phyloP scores from a whole-genome alignment of 1,140 invertebrate genomes.

The Hypothenemus hampei region DNA sequence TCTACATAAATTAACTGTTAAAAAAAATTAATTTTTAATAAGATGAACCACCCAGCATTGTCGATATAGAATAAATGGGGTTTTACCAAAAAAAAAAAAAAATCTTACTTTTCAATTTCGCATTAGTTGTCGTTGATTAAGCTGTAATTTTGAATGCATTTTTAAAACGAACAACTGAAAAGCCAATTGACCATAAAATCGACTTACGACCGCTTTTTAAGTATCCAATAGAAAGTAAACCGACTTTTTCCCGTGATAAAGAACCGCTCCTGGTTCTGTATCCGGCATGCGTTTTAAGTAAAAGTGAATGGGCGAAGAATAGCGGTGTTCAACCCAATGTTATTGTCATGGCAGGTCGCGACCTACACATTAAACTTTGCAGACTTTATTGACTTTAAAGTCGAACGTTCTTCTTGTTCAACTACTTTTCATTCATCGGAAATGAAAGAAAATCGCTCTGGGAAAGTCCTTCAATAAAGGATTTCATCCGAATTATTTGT shows the following conservation, averaged over 20 bases:
- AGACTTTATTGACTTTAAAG: background rate
- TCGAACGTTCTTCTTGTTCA: too few relatives aligned
- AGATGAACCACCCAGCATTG: too few relatives aligned
- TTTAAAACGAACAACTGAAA: background rate
- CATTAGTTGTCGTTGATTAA: background rate
- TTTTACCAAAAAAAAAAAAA: background rate
- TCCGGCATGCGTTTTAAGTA: conserved; percentile 19
- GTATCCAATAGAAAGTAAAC: conserved; percentile 17
- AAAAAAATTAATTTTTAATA: background rate
- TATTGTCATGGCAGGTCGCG: conserved; percentile 12
- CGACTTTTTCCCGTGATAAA: conserved; percentile 14
- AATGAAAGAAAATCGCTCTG: too few relatives aligned
- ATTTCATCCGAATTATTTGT: too few relatives aligned
- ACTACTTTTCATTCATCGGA: too few relatives aligned
- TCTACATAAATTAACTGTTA: conserved; percentile 13
- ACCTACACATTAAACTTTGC: conserved; percentile 11
- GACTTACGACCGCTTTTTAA: conserved; percentile 6
- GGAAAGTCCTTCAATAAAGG: too few relatives aligned
- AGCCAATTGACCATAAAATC: conserved; percentile 8
- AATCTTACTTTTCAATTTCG: background rate
- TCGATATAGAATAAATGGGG: too few relatives aligned
- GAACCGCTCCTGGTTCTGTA: conserved; percentile 20
- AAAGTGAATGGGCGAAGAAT: conserved; percentile 17
- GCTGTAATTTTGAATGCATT: background rate
- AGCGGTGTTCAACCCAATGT: background rate